Percentiles rank a stretch among this genome's conserved stretches.
Conservation (phyloP, 92 coral and sea anemone species). For the Galaxea fascicularis region DNA sequence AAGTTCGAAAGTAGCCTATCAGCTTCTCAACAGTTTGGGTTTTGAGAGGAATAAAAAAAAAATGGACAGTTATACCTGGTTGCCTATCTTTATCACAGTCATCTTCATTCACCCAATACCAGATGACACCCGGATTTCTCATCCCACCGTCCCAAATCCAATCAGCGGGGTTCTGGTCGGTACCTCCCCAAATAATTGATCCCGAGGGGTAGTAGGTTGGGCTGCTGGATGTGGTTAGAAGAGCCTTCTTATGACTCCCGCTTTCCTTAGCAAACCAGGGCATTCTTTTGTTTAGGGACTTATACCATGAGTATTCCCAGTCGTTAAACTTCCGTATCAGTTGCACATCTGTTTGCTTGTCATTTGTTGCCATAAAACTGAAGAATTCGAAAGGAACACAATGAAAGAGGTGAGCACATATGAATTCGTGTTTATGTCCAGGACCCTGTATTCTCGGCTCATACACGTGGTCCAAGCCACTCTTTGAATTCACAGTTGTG, state of each 20-base stretch:
- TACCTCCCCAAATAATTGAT: constrained; percentile 78
- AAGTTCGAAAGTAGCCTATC: not conserved
- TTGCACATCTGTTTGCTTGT: constrained; percentile 64
- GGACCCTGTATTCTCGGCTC: no score
- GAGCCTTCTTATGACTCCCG: constrained; percentile 68
- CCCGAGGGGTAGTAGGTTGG: constrained; percentile 76
- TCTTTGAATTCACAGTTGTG: no score
- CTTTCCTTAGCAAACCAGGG: constrained; percentile 68
- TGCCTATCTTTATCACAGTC: constrained; percentile 77
- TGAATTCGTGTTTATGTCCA: no score
- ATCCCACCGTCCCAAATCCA: constrained; percentile 73
- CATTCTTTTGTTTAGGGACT: constrained; percentile 73
- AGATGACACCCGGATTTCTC: constrained; percentile 78
- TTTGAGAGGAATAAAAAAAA: not conserved
- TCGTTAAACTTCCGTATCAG: constrained; percentile 61
- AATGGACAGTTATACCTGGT: constrained; percentile 54
- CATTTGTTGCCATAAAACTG: constrained; percentile 74
- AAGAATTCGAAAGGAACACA: not conserved
- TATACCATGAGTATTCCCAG: constrained; percentile 76
- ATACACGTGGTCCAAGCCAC: no score
- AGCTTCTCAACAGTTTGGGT: not conserved
- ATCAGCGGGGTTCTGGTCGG: constrained; percentile 72
- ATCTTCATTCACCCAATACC: constrained; percentile 93
- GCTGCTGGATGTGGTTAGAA: constrained; percentile 66
- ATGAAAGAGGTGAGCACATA: not conserved